phyloP scores from a whole-genome alignment of 2,888 invertebrate genomes.

The Autographa gamma region DNA sequence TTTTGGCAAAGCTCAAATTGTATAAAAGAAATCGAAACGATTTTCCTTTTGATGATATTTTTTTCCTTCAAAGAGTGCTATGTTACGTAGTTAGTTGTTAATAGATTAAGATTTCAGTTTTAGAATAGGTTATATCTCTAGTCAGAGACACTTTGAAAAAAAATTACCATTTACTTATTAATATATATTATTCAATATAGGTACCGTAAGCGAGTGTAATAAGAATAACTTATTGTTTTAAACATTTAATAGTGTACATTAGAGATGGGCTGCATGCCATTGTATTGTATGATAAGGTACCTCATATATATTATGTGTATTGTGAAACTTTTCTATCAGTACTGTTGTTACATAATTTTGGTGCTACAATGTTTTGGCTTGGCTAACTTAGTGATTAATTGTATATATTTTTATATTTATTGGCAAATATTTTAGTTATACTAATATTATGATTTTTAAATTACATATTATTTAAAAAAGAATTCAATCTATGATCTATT shows the following conservation, averaged over 20 bases:
- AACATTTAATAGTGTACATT: slow-evolving; percentile 73
- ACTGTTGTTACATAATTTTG: slow-evolving; percentile 81
- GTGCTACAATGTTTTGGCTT: slow-evolving; percentile 87
- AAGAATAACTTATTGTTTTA: slow-evolving; percentile 83
- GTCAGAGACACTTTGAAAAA: slow-evolving; percentile 87
- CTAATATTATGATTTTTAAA: slow-evolving; percentile 65
- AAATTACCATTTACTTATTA: slow-evolving; percentile 88
- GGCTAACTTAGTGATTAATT: slow-evolving; percentile 86
- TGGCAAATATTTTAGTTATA: slow-evolving; percentile 79
- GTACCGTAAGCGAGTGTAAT: slow-evolving; percentile 82
- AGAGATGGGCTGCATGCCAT: slow-evolving; percentile 79
- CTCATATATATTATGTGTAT: slow-evolving; percentile 53
- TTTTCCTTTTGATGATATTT: slow-evolving; percentile 72
- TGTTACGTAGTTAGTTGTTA: slow-evolving; percentile 81
- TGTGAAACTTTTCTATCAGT: slow-evolving; percentile 87
- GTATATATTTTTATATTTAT: slow-evolving; percentile 83
- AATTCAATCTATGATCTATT: slow-evolving; percentile 54
- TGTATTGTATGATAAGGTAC: slow-evolving; percentile 64
- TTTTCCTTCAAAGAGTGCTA: slow-evolving; percentile 84
- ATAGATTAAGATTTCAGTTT: slow-evolving; percentile 77
- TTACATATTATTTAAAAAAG: slow-evolving; percentile 56
- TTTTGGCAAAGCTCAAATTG: slow-evolving; percentile 87
- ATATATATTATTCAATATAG: slow-evolving; percentile 81
- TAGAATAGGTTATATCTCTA: slow-evolving; percentile 86
- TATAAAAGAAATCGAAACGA: slow-evolving; percentile 65